phyloP scores from a whole-genome alignment of 1,140 invertebrate species.

The Caenorhabditis inopinata region DNA sequence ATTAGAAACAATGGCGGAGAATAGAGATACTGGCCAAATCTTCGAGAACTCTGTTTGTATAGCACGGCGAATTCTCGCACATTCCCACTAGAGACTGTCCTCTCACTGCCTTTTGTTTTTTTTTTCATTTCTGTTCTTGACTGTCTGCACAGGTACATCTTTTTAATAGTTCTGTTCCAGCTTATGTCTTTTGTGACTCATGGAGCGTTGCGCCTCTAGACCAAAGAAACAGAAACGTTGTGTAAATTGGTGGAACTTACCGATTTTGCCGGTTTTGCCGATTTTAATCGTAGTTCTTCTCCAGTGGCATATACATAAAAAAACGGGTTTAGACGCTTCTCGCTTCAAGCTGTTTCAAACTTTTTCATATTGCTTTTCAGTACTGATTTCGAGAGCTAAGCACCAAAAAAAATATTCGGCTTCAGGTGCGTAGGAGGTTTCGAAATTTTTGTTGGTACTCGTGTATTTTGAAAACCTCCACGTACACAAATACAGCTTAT shows the following conservation, averaged over 20 bases:
- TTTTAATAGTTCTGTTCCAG: neutral
- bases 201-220: neutral
- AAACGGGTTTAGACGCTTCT: neutral
- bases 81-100: neutral
- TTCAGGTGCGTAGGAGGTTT: neutral
- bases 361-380: neutral
- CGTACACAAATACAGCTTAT: neutral
- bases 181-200: neutral
- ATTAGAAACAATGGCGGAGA: neutral
- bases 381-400: neutral
- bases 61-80: neutral
- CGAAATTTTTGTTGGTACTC: neutral
- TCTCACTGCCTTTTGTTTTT: neutral
- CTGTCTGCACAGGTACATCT: no score
- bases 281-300: slow-evolving; percentile 9
- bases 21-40: neutral
- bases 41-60: neutral
- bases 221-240: neutral
- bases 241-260: neutral
- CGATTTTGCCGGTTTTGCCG: neutral
- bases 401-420: neutral
- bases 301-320: no score
- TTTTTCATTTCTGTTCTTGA: neutral
- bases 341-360: no score
- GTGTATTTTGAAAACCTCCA: neutral